A percentile compares a stretch with the other conserved stretches of the same genome.
phyloP scores from a whole-genome alignment of 2,888 invertebrate genomes.

The Thymelicus lineola region DNA sequence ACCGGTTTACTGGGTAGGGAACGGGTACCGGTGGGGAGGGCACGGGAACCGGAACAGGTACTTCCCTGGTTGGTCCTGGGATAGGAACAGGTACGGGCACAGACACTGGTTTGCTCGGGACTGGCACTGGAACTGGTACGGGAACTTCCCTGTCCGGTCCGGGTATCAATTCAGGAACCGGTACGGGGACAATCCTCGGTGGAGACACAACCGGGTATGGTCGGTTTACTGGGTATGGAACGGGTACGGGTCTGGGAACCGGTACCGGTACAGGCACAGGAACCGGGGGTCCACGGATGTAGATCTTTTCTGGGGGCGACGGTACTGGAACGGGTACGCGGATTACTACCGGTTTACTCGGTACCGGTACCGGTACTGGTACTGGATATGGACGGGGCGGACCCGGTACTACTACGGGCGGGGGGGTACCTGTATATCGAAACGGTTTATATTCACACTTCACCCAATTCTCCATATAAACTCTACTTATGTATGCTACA shows the following conservation, averaged over 20 bases:
- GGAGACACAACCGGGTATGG: conserved; percentile 63
- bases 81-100: conserved; percentile 60
- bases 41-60: conserved; percentile 58
- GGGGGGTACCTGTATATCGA: conserved; percentile 63
- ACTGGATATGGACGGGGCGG: conserved; percentile 62
- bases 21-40: conserved; percentile 60
- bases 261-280: conserved; percentile 49
- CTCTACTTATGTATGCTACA: conserved; percentile 20
- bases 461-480: conserved; percentile 13
- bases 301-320: conserved; percentile 60
- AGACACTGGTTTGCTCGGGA: conserved; percentile 57
- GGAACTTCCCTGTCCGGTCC: conserved; percentile 51
- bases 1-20: conserved; percentile 57
- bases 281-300: conserved; percentile 53
- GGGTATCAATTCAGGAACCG: conserved; percentile 52
- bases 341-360: conserved; percentile 58
- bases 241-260: conserved; percentile 44
- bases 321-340: conserved; percentile 62
- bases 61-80: conserved; percentile 56
- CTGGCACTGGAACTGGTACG: conserved; percentile 52
- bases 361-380: conserved; percentile 46
- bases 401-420: conserved; percentile 66
- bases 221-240: conserved; percentile 49
- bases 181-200: conserved; percentile 51
- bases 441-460: conserved; percentile 30